Conservation (phyloP, 1,140 invertebrate genomes). For the Drosophila miranda region DNA sequence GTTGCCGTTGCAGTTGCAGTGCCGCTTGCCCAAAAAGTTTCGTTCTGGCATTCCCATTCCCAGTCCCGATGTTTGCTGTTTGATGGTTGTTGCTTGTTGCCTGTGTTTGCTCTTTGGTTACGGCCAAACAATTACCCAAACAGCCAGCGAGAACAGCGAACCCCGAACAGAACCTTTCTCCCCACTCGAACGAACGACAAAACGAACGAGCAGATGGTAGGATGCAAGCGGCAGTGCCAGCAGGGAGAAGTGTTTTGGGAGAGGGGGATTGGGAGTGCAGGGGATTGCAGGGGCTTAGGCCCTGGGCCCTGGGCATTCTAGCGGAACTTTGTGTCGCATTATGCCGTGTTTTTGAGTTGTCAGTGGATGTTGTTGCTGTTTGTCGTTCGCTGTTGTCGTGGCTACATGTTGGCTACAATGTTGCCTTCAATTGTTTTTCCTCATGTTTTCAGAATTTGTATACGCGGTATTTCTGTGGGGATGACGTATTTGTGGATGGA, state of each 20-base stretch:
- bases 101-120: constrained; percentile 38
- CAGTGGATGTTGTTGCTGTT: constrained; percentile 39
- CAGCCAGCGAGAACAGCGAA: constrained; percentile 14
- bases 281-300: constrained; percentile 28
- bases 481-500: no score
- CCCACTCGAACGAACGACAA: constrained; percentile 39
- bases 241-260: no score
- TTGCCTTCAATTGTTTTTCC: constrained; percentile 63
- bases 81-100: constrained; percentile 16
- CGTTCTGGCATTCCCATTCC: constrained; percentile 2
- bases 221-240: background rate
- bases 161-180: constrained; percentile 50
- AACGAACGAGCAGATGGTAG: constrained; percentile 17
- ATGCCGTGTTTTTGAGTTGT: constrained; percentile 62
- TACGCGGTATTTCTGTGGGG: no score
- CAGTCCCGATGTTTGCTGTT: constrained; percentile 1
- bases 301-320: constrained; percentile 65
- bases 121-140: constrained; percentile 62
- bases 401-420: constrained; percentile 74
- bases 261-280: constrained; percentile 21
- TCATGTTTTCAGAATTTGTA: no score
- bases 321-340: constrained; percentile 77
- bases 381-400: constrained; percentile 58
- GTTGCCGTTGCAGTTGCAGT: constrained; percentile 11
- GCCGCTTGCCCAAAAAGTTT: constrained; percentile 26